These are phyloP conservation scores for Dryobotodes eremita DNA, from an alignment of 2,888 invertebrate genomes.

Conservation along the genomic window DNA sequence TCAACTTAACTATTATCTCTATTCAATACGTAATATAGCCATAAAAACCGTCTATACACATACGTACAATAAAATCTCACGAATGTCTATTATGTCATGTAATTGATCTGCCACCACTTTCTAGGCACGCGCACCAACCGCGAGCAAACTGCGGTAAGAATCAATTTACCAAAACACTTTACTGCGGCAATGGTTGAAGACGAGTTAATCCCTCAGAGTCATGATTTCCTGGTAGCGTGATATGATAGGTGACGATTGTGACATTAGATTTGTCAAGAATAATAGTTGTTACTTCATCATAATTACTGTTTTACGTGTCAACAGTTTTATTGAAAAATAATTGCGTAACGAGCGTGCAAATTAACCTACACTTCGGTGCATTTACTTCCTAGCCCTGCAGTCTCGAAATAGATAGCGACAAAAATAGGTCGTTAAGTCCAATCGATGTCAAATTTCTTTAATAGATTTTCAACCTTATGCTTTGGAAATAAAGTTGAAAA, in stretches of 20 bases:
- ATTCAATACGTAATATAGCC: conserved; percentile 53
- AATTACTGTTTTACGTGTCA: conserved; percentile 51
- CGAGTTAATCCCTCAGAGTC: conserved; percentile 48
- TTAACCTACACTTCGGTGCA: not conserved
- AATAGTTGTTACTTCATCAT: conserved; percentile 52
- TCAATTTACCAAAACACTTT: conserved; percentile 60
- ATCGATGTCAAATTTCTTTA: too few species aligned
- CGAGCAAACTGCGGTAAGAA: conserved; percentile 54
- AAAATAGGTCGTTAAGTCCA: too few species aligned
- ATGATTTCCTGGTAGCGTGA: conserved; percentile 64
- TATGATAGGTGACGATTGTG: conserved; percentile 57
- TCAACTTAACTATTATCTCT: conserved; percentile 39
- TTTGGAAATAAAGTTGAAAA: too few species aligned
- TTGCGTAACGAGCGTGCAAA: conserved; percentile 31
- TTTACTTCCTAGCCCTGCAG: too few species aligned
- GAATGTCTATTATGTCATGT: conserved; percentile 62
- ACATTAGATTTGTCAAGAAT: conserved; percentile 58
- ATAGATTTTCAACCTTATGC: too few species aligned
- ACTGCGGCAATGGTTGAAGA: conserved; percentile 52
- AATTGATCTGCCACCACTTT: conserved; percentile 65
- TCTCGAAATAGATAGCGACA: too few species aligned
- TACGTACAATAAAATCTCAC: conserved; percentile 57
- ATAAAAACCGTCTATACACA: conserved; percentile 46
- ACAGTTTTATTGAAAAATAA: conserved; percentile 22
- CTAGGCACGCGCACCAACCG: conserved; percentile 59